Evolutionary conservation across 2,113 vertebrate species (phyloP).

Genomic region (Xiphias gladius): DNA sequence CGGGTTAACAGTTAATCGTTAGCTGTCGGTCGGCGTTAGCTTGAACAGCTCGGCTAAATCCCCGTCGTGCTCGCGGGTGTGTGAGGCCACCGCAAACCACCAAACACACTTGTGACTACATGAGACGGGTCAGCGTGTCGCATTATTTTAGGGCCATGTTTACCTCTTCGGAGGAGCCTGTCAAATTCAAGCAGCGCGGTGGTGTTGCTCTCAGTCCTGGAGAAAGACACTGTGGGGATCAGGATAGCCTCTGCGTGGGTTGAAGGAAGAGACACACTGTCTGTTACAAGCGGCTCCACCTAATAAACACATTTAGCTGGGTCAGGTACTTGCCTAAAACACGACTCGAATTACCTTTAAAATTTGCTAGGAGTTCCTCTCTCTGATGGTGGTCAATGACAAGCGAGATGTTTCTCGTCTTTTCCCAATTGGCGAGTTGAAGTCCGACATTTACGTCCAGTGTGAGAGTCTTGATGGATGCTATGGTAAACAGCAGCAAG

Average conservation of each 20-base stretch:
- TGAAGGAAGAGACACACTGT: not conserved
- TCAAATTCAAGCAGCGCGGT: slow-evolving; percentile 90
- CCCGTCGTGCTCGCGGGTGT: too few species aligned
- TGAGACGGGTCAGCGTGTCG: fast-evolving
- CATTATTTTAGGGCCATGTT: fast-evolving
- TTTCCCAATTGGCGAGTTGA: slow-evolving; percentile 77
- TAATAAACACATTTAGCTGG: too few species aligned
- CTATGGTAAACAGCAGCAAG: slow-evolving; percentile 60
- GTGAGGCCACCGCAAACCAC: not conserved
- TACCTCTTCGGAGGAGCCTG: slow-evolving; percentile 88
- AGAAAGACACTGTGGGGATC: slow-evolving; percentile 91
- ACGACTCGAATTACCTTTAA: slow-evolving; percentile 74
- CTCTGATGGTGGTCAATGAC: slow-evolving; percentile 65
- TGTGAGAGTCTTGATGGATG: slow-evolving; percentile 72
- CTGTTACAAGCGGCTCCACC: not conserved
- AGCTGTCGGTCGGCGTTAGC: not conserved
- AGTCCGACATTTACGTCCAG: slow-evolving; percentile 80
- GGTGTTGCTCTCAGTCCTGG: slow-evolving; percentile 82
- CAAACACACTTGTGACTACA: not conserved
- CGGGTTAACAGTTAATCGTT: not conserved
- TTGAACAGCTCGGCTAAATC: not conserved
- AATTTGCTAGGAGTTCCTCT: slow-evolving; percentile 62
- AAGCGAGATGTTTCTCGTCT: slow-evolving; percentile 54
- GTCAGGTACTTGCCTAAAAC: not conserved
- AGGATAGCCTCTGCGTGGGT: slow-evolving; percentile 86